Percentiles rank a stretch among this genome's conserved stretches.
These are phyloP conservation scores for Caenorhabditis angaria DNA, from an alignment of 2,888 invertebrate genomes.

Conservation along the genomic window DNA sequence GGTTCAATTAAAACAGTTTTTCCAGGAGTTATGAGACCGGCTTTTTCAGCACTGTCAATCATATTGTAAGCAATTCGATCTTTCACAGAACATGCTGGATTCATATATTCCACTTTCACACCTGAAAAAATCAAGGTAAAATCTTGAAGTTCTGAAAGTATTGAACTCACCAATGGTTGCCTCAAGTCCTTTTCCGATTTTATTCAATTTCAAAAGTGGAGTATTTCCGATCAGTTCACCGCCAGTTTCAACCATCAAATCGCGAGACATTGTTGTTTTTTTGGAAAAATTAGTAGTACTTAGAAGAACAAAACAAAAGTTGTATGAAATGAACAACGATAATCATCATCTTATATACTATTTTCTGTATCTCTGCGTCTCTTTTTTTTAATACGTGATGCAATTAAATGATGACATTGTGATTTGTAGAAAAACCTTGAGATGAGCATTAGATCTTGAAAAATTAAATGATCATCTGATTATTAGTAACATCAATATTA, in stretches of 20 bases:
- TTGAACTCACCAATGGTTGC: slow-evolving; percentile 52
- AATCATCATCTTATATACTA: background rate
- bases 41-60: slow-evolving; percentile 65
- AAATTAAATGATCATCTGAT: background rate
- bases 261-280: slow-evolving; percentile 42
- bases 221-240: slow-evolving; percentile 62
- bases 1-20: slow-evolving; percentile 63
- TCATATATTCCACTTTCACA: slow-evolving; percentile 70
- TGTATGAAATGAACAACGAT: background rate
- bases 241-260: slow-evolving; percentile 40
- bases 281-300: background rate
- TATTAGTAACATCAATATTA: too few species aligned
- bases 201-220: slow-evolving; percentile 63
- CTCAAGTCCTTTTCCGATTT: slow-evolving; percentile 56
- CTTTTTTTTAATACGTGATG: background rate
- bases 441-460: background rate
- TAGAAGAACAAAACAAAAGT: background rate
- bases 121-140: slow-evolving; percentile 43
- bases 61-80: slow-evolving; percentile 68
- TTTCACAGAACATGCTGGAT: slow-evolving; percentile 69
- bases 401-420: background rate
- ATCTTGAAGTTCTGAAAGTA: background rate
- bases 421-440: too few species aligned
- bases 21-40: slow-evolving; percentile 60
- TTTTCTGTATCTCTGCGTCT: slow-evolving; percentile 5